A percentile compares a stretch with the other conserved stretches of the same genome.
phyloP scores from a whole-genome alignment of 2,888 invertebrate genomes.

The Diloba caeruleocephala region DNA sequence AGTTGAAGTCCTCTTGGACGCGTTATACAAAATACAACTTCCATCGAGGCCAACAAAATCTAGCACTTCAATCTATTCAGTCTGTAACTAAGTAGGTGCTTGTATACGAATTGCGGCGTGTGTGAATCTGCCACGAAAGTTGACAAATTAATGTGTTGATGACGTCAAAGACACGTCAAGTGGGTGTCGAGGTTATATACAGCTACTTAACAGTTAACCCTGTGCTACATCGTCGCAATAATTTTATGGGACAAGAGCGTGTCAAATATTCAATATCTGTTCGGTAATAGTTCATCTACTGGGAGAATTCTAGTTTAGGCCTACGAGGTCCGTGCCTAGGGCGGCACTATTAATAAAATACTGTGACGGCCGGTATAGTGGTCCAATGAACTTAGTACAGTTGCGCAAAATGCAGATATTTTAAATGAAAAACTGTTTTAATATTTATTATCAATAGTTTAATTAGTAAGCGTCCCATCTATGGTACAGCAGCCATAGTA shows the following conservation, averaged over 20 bases:
- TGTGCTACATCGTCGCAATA: constrained; percentile 16
- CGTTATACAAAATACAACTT: constrained; percentile 13
- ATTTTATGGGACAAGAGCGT: constrained; percentile 20
- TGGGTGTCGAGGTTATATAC: constrained; percentile 14
- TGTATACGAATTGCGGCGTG: constrained; percentile 32
- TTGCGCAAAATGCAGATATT: no score
- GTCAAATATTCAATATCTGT: constrained; percentile 4
- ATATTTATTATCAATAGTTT: no score
- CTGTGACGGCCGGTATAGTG: no score
- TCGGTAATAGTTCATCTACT: neutral
- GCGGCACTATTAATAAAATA: no score
- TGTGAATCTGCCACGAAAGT: constrained; percentile 23
- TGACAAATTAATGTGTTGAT: constrained; percentile 24
- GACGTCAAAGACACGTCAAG: constrained; percentile 23
- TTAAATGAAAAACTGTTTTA: no score
- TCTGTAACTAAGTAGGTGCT: constrained; percentile 17
- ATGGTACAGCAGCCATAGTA: no score
- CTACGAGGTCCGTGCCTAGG: no score
- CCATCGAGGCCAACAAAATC: constrained; percentile 26
- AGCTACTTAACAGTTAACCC: constrained; percentile 16
- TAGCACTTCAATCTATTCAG: constrained; percentile 7
- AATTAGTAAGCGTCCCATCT: no score
- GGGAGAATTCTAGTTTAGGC: no score
- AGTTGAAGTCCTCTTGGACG: constrained; percentile 14
- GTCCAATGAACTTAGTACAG: no score